Evolutionary conservation across 2,113 vertebrate species (phyloP), one percentile per base, ranked within the genome.

Genomic region (Ictalurus punctatus): DNA sequence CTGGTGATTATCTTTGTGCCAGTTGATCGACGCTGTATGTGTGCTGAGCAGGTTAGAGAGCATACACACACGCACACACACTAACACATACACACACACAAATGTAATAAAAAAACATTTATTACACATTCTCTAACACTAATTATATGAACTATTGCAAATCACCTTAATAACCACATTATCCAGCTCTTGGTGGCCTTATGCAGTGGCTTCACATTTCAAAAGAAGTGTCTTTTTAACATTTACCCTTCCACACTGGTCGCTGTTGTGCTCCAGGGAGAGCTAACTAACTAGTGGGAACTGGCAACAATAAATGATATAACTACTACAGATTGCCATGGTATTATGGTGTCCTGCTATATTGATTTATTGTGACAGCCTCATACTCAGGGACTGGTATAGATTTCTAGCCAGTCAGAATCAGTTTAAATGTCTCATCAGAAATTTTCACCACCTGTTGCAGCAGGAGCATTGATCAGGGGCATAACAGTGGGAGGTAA

Each of bases 1-100:
- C 86, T 95, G 83, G 61, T 96, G 67, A 88, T 95, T 54, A 85
- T 96, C 52, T 92, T 96, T 61, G 92, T 94, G n/a, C 91, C 87
- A 54, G 61, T 93, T 89, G 93, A 95, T 88, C 89, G 88, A 63
- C 86, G 93, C 56, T 89, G 89, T 92, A 14, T 85, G 19, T 91
- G 90, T 86, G 34, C 90, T 92, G 93, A 84, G 91, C 83, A 30
- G 89, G 74, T 90, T 92, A 73, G 90, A 65, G 40, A 19, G 19
- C 34, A 25, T 3, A 84, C 58, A 44, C 23, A 65, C 63, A n/a
- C 37, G 52, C 23, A 48, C 23, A n/a, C 40, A 48, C 61, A 84
- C 34, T 1, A 17, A 19, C 63, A n/a, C 40, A 52, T 12, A 48
- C 13, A n/a, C 61, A 48, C 61, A 84, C 58, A 44, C 23, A 65